Base-by-base conservation (phyloP, 2,888 invertebrate species). In the Folsomia manolachei region DNA sequence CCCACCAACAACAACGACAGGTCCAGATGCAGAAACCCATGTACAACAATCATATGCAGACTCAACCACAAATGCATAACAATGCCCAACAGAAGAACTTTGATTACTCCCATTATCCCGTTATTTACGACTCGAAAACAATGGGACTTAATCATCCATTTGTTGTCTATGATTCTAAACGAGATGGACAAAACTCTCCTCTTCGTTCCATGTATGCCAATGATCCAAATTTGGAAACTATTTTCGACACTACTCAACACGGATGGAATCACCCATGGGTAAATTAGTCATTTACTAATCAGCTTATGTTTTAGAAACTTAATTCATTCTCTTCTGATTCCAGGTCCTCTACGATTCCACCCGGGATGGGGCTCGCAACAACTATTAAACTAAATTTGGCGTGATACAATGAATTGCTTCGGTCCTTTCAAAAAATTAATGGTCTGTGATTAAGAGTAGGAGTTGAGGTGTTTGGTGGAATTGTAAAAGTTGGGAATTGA, bases 141-240 rank as follows among this genome's bases (percentile, higher is more conserved):
- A 73, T 73, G 67, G 75, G 75, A 27, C 73, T 73, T 66, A 71
- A 75, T 63, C 75, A 75, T 27, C 75, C 75, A 69, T 75, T 67
- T 69, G 75, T 75, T 26, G 68, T 73, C 62, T 75, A 75, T 53
- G 75, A 75, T 66, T 75, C 75, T 65, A 73, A 70, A 70, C 73
- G 75, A 39, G 75, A 75, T 60, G 75, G 75, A 70, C 75, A 71
- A 61, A 19, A 75, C 26, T 73, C 73, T 7, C 75, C 75, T 61
- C 70, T 73, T 39, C 63, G 73, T 14, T 51, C 52, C 23, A 63
- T 71, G 27, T 73, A 69, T 53, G 75, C 71, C 70, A 73, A 73
- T 60, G 75, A 75, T 39, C 75, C 72, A 62, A 71, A 65, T 61
- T 66, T 75, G 26, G 69, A 56, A 18, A 73, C 73, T 73, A 70